Evolutionary conservation across 2,888 invertebrate species (phyloP).

Genomic region (Cyaniris semiargus): DNA sequence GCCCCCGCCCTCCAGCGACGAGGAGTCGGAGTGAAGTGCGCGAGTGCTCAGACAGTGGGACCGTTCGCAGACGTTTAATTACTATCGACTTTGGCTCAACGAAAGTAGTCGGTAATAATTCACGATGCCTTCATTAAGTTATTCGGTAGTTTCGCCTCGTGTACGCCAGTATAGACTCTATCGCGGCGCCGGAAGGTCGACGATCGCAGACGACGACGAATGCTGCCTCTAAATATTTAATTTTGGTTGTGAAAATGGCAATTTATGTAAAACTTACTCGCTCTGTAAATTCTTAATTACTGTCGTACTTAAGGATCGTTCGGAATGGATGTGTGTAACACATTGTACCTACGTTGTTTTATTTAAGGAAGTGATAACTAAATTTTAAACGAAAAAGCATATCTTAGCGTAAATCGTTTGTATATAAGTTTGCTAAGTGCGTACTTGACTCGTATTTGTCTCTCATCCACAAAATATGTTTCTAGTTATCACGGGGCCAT

Average conservation of each 20-base stretch:
- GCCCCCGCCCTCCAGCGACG: conserved; percentile 52
- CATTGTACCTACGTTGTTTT: conserved; percentile 68
- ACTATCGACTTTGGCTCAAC: conserved; percentile 50
- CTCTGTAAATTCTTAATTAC: conserved; percentile 70
- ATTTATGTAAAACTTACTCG: conserved; percentile 75
- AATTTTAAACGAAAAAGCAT: conserved; percentile 59
- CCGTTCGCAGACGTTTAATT: conserved; percentile 54
- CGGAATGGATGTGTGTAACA: conserved; percentile 74
- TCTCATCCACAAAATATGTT: background rate
- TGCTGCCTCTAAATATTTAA: conserved; percentile 74
- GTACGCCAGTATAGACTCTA: conserved; percentile 32
- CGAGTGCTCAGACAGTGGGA: conserved; percentile 60
- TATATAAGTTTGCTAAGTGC: conserved; percentile 12
- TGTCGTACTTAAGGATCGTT: conserved; percentile 67
- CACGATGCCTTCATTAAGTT: conserved; percentile 65
- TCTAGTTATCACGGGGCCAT: conserved; percentile 1
- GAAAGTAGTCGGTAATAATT: conserved; percentile 56
- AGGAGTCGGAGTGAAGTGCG: conserved; percentile 72
- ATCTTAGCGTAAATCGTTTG: conserved; percentile 48
- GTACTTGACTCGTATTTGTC: background rate
- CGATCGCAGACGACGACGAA: conserved; percentile 40
- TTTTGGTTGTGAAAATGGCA: conserved; percentile 81
- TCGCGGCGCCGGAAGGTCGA: conserved; percentile 32
- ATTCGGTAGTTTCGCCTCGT: conserved; percentile 42
- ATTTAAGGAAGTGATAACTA: conserved; percentile 63